Evolutionary conservation across 2,797 vertebrate genomes (phyloP).

Genomic region (Megaceryle alcyon): DNA sequence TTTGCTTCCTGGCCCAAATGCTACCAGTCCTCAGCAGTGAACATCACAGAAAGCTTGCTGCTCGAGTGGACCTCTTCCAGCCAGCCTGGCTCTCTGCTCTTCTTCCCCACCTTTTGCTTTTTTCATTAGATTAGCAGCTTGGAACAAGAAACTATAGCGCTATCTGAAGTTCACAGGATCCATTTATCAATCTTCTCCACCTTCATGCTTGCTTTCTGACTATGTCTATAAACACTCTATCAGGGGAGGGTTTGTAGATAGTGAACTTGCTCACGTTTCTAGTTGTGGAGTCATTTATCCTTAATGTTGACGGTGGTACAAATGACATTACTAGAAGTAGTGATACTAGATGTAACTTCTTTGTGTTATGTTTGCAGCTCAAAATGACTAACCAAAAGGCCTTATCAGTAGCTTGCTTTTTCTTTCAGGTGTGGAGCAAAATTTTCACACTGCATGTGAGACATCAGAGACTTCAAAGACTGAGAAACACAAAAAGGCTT

Average conservation of each 20-base stretch:
- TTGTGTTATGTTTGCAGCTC: not conserved
- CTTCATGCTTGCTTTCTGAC: not conserved
- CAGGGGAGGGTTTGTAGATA: not conserved
- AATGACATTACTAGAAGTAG: not conserved
- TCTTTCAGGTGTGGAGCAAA: constrained; percentile 16
- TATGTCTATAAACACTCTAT: not conserved
- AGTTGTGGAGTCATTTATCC: not conserved
- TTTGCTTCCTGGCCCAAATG: not conserved
- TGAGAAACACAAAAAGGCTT: constrained; percentile 53
- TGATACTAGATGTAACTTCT: not conserved
- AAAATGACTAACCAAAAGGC: not conserved
- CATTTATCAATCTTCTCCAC: not conserved
- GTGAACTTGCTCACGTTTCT: not conserved
- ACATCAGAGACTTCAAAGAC: constrained; percentile 42
- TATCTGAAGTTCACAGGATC: not conserved
- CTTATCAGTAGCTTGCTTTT: constrained; percentile 22
- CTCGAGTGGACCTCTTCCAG: not conserved
- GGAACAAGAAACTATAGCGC: not conserved
- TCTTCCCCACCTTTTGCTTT: not conserved
- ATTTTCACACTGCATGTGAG: not conserved
- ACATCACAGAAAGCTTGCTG: not conserved
- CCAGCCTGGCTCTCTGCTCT: not conserved
- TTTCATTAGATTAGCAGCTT: not conserved
- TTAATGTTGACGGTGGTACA: not conserved
- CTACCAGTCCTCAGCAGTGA: not conserved